Conservation (phyloP, 2,113 vertebrate species). For the Etia nguti region DNA sequence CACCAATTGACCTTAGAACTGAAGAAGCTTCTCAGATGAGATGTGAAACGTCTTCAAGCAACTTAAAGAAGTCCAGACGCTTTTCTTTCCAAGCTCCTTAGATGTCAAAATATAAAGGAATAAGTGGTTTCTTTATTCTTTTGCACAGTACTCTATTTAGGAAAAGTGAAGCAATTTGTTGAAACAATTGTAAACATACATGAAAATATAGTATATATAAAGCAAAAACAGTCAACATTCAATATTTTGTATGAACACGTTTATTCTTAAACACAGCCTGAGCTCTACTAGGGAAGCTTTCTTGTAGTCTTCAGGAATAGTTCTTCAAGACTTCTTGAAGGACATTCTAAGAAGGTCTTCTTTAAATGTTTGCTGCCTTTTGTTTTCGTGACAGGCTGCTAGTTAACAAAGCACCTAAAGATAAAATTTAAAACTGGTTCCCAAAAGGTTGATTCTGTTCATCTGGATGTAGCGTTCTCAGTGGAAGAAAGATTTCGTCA, state of each 20-base stretch:
- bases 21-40: too few relatives aligned
- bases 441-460: not conserved
- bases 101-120: too few relatives aligned
- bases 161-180: too few relatives aligned
- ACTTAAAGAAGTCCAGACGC: too few relatives aligned
- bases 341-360: not conserved
- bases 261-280: not conserved
- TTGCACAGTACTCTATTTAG: too few relatives aligned
- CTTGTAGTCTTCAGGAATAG: not conserved
- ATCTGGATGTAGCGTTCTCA: not conserved
- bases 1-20: too few relatives aligned
- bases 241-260: not conserved
- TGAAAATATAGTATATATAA: too few relatives aligned
- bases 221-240: not conserved
- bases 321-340: not conserved
- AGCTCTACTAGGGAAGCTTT: not conserved
- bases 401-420: not conserved
- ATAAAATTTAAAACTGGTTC: not conserved
- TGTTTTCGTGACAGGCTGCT: not conserved
- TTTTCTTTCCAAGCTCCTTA: too few relatives aligned
- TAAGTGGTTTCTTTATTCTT: too few relatives aligned
- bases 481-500: rapidly evolving
- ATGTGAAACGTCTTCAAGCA: too few relatives aligned
- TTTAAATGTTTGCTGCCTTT: not conserved
- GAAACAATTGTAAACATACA: too few relatives aligned